Conservation (phyloP, 2,113 vertebrate genomes). For the Micronycteris hirsuta region DNA sequence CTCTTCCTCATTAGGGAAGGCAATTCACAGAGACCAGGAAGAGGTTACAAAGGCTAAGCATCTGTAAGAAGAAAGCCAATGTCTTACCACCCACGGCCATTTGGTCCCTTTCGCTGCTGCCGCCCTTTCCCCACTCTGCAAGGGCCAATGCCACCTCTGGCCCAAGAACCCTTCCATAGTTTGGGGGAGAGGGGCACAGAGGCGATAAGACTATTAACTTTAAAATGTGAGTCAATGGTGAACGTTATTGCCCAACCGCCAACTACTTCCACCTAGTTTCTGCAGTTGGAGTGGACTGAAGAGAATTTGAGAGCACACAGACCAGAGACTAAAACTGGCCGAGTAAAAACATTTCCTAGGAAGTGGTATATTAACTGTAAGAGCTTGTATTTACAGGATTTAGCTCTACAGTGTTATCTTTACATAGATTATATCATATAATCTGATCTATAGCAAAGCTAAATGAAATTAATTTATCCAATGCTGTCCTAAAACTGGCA, state of each 20-base stretch:
- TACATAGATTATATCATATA: neutral
- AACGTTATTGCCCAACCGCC: neutral
- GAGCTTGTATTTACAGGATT: neutral
- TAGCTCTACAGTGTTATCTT: neutral
- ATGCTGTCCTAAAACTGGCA: neutral
- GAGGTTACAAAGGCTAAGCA: neutral
- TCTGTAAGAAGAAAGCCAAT: neutral
- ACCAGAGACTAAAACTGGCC: neutral
- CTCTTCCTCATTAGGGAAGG: neutral
- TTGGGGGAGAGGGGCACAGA: neutral
- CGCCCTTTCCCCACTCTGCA: neutral
- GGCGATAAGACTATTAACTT: neutral
- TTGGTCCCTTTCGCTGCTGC: neutral
- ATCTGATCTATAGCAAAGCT: neutral
- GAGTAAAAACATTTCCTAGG: neutral
- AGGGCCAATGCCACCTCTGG: neutral
- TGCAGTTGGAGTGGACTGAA: neutral
- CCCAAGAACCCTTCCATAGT: neutral
- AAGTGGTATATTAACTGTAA: neutral
- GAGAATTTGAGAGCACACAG: neutral
- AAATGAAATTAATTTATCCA: neutral
- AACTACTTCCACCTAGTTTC: neutral
- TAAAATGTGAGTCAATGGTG: neutral
- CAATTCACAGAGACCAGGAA: neutral
- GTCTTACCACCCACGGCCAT: neutral